Percentiles rank a stretch among this genome's conserved stretches.
These are phyloP conservation scores for Scomber colias DNA, from an alignment of 2,113 vertebrate genomes.

Conservation along the genomic window DNA sequence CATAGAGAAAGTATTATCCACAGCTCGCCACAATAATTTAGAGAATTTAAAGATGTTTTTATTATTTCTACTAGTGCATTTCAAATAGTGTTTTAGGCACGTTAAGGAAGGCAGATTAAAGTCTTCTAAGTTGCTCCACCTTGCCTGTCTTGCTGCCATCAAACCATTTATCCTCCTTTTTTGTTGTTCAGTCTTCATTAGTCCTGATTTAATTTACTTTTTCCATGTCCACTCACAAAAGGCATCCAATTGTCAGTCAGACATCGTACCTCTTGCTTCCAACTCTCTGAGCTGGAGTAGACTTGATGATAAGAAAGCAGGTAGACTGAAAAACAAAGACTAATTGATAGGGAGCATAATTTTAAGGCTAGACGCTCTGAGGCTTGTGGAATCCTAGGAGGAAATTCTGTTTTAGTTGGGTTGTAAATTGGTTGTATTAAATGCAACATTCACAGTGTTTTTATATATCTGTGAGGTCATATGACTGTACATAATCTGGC, in stretches of 20 bases:
- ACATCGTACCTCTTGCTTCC: constrained; percentile 35
- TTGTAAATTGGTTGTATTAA: background rate
- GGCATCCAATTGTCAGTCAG: constrained; percentile 73
- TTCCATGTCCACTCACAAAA: constrained; percentile 60
- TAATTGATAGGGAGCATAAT: constrained; percentile 47
- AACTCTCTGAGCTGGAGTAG: constrained; percentile 27
- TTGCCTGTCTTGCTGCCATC: constrained; percentile 65
- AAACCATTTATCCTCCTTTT: constrained; percentile 78
- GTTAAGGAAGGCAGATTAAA: constrained; percentile 51
- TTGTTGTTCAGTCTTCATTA: constrained; percentile 79
- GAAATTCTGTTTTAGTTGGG: background rate
- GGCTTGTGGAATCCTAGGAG: background rate
- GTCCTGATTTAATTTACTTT: constrained; percentile 78
- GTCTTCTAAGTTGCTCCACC: constrained; percentile 74
- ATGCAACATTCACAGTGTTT: background rate
- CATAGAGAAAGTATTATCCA: too few species aligned
- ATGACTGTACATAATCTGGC: too few species aligned
- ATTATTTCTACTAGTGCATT: too few species aligned
- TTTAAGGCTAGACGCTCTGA: background rate
- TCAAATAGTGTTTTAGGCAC: too few species aligned
- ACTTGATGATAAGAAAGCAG: constrained; percentile 45
- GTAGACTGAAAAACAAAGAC: constrained; percentile 49
- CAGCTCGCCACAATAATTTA: too few species aligned
- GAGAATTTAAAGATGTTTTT: too few species aligned
- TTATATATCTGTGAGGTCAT: background rate